Base-by-base conservation (phyloP, 2,888 invertebrate species). In the Coelopa pilipes region DNA sequence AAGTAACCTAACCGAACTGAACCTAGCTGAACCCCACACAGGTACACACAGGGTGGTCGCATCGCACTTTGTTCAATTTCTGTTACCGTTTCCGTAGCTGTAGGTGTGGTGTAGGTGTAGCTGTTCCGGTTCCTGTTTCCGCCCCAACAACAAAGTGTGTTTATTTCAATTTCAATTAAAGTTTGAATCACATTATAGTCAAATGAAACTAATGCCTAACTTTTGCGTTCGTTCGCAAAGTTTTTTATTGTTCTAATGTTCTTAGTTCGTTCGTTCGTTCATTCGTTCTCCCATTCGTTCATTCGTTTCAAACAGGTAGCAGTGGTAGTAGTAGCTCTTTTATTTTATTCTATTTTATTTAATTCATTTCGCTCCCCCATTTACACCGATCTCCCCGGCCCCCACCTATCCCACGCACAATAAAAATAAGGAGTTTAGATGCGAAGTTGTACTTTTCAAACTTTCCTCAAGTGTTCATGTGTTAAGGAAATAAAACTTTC, bases 121-220 rank as follows among this genome's bases (percentile, higher is more conserved):
- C 34, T 70, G 34, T 57, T 73, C 74, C 73, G 62, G 60, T 68
- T 74, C 72, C 74, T 50, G 76, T 77, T n/a, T 77, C 34, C 74
- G 75, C 76, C 76, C 74, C 74, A 79, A 74, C 74, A 79, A 74
- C 76, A 76, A 78, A 75, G 72, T 78, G 76, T 77, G 72, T 76
- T 78, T 80, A 80, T 81, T 82, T 81, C 81, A 81, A 82, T 81
- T 84, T 82, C 80, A 84, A 81, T 83, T 81, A 80, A 82, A 83
- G 72, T 79, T 79, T 77, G 74, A 74, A 76, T 77, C 76, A 75
- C 72, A 78, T 76, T 77, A 65, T 74, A 74, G 73, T 71, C 70
- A 74, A 75, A 71, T 73, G 72, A 70, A 74, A 76, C 66, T 73
- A 72, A 71, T 67, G 60, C 73, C 70, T 69, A 72, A 66, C 74